Percentiles rank a stretch among this genome's conserved stretches.
These are phyloP conservation scores for Notolabrus celidotus DNA, from an alignment of 2,797 vertebrate species.

Conservation along the genomic window DNA sequence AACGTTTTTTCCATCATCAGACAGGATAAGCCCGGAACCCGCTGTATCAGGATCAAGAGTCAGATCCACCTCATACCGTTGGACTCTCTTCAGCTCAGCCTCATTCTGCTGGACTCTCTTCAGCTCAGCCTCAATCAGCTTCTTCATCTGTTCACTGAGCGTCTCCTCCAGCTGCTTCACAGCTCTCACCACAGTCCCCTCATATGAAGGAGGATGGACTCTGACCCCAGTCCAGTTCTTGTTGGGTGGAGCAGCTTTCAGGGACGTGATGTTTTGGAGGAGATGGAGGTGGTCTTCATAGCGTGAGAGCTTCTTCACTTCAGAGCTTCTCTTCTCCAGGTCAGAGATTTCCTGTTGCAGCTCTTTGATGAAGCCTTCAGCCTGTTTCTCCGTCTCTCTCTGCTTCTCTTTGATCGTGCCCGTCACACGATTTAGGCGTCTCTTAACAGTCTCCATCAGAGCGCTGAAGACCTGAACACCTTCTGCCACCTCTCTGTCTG, in stretches of 20 bases:
- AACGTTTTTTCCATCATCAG: background rate
- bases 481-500: too few species aligned
- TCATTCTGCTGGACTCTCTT: too few species aligned
- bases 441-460: too few species aligned
- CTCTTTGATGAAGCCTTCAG: too few species aligned
- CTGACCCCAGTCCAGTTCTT: slow-evolving; percentile 25
- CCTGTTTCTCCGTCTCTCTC: background rate
- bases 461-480: too few species aligned
- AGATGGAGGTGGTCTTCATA: slow-evolving; percentile 18
- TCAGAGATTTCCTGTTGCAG: background rate
- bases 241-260: background rate
- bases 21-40: background rate
- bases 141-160: background rate
- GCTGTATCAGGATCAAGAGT: slow-evolving; percentile 27
- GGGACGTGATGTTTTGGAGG: background rate
- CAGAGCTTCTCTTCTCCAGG: slow-evolving; percentile 11
- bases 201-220: background rate
- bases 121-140: background rate
- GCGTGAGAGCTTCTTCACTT: slow-evolving; percentile 9
- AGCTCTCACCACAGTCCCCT: background rate
- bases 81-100: slow-evolving; percentile 28
- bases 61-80: slow-evolving; percentile 16
- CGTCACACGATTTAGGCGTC: too few species aligned
- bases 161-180: slow-evolving; percentile 16
- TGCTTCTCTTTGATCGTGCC: background rate